Evolutionary conservation across 1,140 invertebrate genomes (phyloP).

Genomic region (Drosophila chauvacae): DNA sequence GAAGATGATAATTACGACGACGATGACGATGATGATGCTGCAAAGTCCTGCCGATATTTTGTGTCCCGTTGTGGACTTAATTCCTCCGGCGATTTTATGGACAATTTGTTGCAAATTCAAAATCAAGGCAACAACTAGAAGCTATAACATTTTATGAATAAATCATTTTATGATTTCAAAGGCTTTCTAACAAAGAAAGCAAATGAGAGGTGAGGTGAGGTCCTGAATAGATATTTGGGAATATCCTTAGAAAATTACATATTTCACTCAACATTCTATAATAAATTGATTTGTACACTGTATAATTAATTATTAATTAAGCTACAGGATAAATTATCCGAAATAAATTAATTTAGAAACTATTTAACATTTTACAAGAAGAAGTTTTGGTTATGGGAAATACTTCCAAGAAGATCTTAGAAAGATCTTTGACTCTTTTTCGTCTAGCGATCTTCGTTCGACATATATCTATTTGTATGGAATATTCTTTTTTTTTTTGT

Average conservation of each 20-base stretch:
- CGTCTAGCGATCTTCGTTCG: neutral
- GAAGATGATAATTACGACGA: neutral
- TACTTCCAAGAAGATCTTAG: neutral
- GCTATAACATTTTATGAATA: neutral
- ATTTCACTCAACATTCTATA: neutral
- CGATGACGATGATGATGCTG: neutral
- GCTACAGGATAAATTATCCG: no score
- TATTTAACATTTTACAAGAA: neutral
- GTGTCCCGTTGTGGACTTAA: neutral
- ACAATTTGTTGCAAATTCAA: neutral
- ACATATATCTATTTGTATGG: neutral
- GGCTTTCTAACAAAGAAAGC: neutral
- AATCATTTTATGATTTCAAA: neutral
- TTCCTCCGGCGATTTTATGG: constrained; percentile 1
- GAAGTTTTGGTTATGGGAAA: no score
- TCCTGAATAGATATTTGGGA: no score
- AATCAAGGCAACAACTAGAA: neutral
- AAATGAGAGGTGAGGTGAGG: neutral
- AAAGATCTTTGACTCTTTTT: neutral
- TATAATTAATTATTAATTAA: no score
- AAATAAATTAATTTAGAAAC: neutral
- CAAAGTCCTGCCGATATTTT: neutral
- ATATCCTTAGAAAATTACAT: neutral
- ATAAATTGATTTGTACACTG: neutral
- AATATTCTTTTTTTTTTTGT: neutral